Conservation (phyloP, 1,140 invertebrate genomes). For the Nasonia giraulti region DNA sequence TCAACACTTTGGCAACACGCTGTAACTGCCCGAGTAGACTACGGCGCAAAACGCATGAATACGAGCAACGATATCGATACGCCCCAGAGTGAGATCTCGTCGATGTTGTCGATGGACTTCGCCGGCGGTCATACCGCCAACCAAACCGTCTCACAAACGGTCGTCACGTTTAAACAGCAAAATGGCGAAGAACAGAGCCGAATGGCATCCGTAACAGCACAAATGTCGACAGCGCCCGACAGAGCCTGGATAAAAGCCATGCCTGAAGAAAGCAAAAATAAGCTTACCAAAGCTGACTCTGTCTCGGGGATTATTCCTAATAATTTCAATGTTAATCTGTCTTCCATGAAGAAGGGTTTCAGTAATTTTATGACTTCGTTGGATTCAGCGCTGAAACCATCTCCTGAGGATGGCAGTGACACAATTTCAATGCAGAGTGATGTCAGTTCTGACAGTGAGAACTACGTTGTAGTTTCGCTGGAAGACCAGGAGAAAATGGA, state of each 20-base stretch:
- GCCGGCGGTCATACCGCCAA: not conserved
- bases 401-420: slow-evolving; percentile 82
- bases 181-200: slow-evolving; percentile 65
- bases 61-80: slow-evolving; percentile 69
- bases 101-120: slow-evolving; percentile 68
- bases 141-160: slow-evolving; percentile 44
- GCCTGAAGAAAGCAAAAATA: slow-evolving; percentile 23
- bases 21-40: slow-evolving; percentile 62
- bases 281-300: slow-evolving; percentile 57
- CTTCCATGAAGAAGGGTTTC: slow-evolving; percentile 87
- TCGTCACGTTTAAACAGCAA: slow-evolving; percentile 70
- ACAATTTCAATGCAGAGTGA: slow-evolving; percentile 83
- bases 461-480: slow-evolving; percentile 81
- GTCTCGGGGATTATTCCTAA: slow-evolving; percentile 65
- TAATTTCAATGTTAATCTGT: slow-evolving; percentile 77
- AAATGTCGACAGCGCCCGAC: slow-evolving; percentile 17
- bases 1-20: slow-evolving; percentile 59
- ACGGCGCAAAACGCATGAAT: slow-evolving; percentile 65
- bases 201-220: not conserved
- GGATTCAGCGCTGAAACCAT: slow-evolving; percentile 83
- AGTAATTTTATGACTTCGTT: slow-evolving; percentile 87
- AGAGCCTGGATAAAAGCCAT: slow-evolving; percentile 10
- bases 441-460: slow-evolving; percentile 87
- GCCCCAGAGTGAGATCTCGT: slow-evolving; percentile 68
- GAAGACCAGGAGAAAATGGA: slow-evolving; percentile 79